Base-by-base conservation (phyloP, 2,888 invertebrate genomes). In the Bellardia pandia region DNA sequence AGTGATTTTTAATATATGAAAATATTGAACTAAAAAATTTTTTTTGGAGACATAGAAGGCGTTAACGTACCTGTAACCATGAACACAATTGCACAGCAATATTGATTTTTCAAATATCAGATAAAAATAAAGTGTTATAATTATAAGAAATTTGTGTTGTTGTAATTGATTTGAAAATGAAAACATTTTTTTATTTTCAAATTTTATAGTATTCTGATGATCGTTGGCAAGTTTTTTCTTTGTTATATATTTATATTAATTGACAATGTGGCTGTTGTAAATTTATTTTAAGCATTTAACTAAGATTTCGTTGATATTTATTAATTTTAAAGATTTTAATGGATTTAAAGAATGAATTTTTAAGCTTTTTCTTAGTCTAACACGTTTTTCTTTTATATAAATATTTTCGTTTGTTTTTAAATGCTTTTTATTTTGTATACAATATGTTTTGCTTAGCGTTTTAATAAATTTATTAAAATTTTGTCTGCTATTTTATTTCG, bases 71-170 rank as follows among this genome's bases (percentile, higher is more conserved):
- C 92, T 92, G 90, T 91, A 92, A 89, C 92, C 92, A 90, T 92
- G 92, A 92, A 92, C 91, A 91, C 92, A 92, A 90, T 91, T 90
- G 89, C 92, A 92, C 89, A 88, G 90, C 89, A 91, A 90, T 90
- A 92, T 92, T 91, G 92, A 92, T 91, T 91, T 92, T 91, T 92
- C 91, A 89, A 92, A 88, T 89, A 85, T 64, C 68, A 91, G 81
- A 86, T 90, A 91, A 89, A 92, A 86, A 87, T 91, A 90, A 74
- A 92, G 89, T 85, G 89, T 90, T 76, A 90, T 66, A 89, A 90
- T 89, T 87, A 92, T 84, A 62, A 92, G 86, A 71, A 89, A 90
- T 88, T 90, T 90, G 88, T 91, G 90, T 86, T 90, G 89, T 83
- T 88, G 84, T 80, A 92, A 89, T 88, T 90, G 89, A 88, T 89